These are phyloP conservation scores for Nematolebias whitei DNA, from an alignment of 2,113 vertebrate species.

Conservation along the genomic window DNA sequence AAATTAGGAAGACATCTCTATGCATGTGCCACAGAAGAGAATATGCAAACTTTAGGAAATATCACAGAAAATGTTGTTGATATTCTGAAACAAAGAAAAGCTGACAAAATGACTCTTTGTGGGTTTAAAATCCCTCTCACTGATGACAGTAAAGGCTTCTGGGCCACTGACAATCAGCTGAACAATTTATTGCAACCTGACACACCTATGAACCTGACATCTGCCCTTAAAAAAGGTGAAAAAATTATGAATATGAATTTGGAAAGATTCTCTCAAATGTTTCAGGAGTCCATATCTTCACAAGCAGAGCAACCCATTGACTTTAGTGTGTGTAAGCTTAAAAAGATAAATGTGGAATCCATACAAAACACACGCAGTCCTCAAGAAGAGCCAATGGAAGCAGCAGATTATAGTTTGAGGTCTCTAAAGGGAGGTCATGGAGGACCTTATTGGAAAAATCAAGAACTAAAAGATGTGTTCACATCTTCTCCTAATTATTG, in stretches of 20 bases:
- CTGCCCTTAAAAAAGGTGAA: conserved; percentile 84
- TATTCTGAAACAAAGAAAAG: conserved; percentile 76
- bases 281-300: conserved; percentile 85
- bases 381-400: conserved; percentile 69
- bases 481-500: conserved; percentile 51
- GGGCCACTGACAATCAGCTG: conserved; percentile 78
- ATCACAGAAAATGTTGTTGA: conserved; percentile 77
- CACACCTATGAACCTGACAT: conserved; percentile 87
- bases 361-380: conserved; percentile 56
- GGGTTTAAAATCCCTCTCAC: conserved; percentile 89
- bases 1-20: conserved; percentile 88
- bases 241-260: conserved; percentile 90
- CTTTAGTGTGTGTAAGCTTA: conserved; percentile 85
- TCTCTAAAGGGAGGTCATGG: conserved; percentile 55
- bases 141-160: conserved; percentile 78
- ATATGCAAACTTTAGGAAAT: conserved; percentile 77
- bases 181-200: conserved; percentile 64
- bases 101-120: conserved; percentile 83
- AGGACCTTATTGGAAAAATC: conserved; percentile 78
- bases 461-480: conserved; percentile 48
- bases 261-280: conserved; percentile 88
- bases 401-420: conserved; percentile 82
- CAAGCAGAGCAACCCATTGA: conserved; percentile 87
- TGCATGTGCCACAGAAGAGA: conserved; percentile 82
- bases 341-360: conserved; percentile 85